These are phyloP conservation scores for Megalonaias nervosa DNA, from an alignment of 1,140 invertebrate species.

Conservation along the genomic window DNA sequence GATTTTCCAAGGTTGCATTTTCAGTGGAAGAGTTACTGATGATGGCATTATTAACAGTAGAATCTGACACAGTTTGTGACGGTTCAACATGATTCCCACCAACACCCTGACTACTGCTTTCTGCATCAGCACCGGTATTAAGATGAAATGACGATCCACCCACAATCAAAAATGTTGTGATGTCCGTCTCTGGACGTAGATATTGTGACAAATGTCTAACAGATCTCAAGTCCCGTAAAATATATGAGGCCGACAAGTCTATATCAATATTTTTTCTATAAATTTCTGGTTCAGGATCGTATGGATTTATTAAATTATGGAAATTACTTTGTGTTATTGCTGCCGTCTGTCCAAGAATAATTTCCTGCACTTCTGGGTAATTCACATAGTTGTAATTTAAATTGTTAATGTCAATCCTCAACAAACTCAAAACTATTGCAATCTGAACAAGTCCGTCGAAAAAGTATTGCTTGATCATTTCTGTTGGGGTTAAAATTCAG, in stretches of 20 bases:
- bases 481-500: constrained; percentile 3
- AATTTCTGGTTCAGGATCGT: constrained; percentile 24
- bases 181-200: constrained; percentile 67
- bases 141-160: not conserved
- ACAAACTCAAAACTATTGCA: constrained; percentile 82
- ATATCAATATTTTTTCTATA: constrained; percentile 79
- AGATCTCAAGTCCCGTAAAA: constrained; percentile 83
- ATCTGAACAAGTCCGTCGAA: constrained; percentile 84
- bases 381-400: constrained; percentile 75
- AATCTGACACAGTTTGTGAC: too few species aligned
- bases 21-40: too few species aligned
- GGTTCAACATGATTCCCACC: too few species aligned
- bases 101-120: too few species aligned
- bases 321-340: constrained; percentile 71
- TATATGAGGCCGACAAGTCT: constrained; percentile 64
- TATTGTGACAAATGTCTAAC: constrained; percentile 75
- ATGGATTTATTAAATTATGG: constrained; percentile 40
- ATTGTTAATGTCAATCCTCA: constrained; percentile 82
- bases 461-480: constrained; percentile 67
- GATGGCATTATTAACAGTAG: too few species aligned
- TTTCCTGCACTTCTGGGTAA: constrained; percentile 67
- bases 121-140: too few species aligned
- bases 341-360: constrained; percentile 65
- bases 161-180: constrained; percentile 49
- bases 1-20: too few species aligned